These are phyloP conservation scores for Syngnathoides biaculeatus DNA, from an alignment of 2,113 vertebrate genomes.

Conservation along the genomic window DNA sequence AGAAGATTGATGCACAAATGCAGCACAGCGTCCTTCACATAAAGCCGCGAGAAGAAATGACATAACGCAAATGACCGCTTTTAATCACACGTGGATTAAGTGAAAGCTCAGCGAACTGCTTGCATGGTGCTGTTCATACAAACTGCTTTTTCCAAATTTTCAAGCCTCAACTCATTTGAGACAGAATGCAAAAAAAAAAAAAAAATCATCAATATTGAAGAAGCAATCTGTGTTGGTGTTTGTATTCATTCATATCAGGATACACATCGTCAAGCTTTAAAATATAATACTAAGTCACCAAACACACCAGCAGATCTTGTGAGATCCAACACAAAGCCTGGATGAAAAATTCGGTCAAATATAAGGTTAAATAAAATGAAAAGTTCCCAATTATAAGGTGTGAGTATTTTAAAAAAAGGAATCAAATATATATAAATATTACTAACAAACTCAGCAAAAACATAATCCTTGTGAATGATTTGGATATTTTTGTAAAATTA, in stretches of 20 bases:
- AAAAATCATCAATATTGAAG: not conserved
- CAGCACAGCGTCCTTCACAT: not conserved
- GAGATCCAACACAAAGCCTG: not conserved
- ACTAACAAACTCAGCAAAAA: too few species aligned
- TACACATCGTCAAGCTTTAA: too few species aligned
- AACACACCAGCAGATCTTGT: not conserved
- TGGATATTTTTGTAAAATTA: too few species aligned
- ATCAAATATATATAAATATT: too few species aligned
- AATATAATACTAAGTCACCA: too few species aligned
- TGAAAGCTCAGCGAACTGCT: slow-evolving; percentile 24
- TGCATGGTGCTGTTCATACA: not conserved
- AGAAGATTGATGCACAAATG: not conserved
- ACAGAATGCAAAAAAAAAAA: not conserved
- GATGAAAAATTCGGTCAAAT: not conserved
- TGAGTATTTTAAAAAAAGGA: not conserved
- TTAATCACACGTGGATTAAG: slow-evolving; percentile 60
- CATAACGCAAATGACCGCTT: slow-evolving; percentile 22
- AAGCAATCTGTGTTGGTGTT: not conserved
- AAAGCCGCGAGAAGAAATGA: slow-evolving; percentile 37
- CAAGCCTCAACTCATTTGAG: not conserved
- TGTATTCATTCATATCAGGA: not conserved
- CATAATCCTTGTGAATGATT: too few species aligned
- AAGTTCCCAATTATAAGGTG: not conserved
- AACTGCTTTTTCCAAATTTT: slow-evolving; percentile 8
- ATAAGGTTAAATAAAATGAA: not conserved